Conservation (phyloP, 1,140 invertebrate species). For the Tyrophagus putrescentiae region DNA sequence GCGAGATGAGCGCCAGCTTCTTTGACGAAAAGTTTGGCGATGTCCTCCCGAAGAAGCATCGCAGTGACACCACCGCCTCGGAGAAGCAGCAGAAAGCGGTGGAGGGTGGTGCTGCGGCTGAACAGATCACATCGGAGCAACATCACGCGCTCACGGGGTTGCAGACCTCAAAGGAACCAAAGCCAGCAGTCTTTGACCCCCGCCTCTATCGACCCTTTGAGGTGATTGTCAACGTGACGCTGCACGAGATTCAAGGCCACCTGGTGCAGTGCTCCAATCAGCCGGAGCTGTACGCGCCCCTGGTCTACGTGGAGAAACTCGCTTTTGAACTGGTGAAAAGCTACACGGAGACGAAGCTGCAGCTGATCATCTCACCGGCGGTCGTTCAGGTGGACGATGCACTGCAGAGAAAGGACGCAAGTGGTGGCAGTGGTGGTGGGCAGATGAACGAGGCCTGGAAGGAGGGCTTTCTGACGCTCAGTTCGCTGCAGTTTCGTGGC, state of each 20-base stretch:
- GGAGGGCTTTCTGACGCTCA: conserved; percentile 37
- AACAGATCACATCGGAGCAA: conserved; percentile 8
- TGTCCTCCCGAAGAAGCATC: not conserved
- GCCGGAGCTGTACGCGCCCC: conserved; percentile 72
- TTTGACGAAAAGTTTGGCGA: conserved; percentile 27
- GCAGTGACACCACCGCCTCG: not conserved
- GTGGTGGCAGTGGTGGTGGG: too few relatives aligned
- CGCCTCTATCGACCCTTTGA: conserved; percentile 70
- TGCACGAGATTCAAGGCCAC: conserved; percentile 89
- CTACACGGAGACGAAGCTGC: conserved; percentile 74
- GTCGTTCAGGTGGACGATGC: conserved; percentile 41
- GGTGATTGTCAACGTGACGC: conserved; percentile 78
- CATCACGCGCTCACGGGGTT: too few relatives aligned
- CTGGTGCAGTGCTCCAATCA: conserved; percentile 72
- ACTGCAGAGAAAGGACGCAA: conserved; percentile 30
- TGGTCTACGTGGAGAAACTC: conserved; percentile 71
- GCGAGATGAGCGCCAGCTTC: conserved; percentile 59
- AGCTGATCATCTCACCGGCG: conserved; percentile 74
- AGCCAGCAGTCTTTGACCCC: conserved; percentile 57
- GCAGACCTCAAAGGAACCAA: too few relatives aligned
- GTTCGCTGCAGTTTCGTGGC: conserved; percentile 52
- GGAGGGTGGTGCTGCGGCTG: not conserved
- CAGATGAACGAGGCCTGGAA: conserved; percentile 32
- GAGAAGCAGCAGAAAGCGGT: not conserved
- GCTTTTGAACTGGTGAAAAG: conserved; percentile 93